These are phyloP conservation scores for Nymphalis c-album DNA, from an alignment of 2,888 invertebrate genomes.

Conservation along the genomic window DNA sequence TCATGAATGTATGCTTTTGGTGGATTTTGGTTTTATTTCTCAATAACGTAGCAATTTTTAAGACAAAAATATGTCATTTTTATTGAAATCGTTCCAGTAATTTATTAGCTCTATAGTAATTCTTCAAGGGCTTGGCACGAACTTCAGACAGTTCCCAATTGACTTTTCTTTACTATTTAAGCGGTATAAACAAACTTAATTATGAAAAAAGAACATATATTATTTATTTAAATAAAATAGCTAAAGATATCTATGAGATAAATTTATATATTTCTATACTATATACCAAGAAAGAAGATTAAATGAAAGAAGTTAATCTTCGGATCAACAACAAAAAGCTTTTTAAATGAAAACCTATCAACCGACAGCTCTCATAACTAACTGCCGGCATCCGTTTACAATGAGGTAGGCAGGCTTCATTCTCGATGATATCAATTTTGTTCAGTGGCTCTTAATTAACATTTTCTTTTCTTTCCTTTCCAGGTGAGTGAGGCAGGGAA, in stretches of 20 bases:
- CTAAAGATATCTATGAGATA: neutral
- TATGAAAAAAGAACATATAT: no score
- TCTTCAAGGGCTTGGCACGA: no score
- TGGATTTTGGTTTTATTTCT: no score
- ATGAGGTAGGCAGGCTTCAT: constrained; percentile 65
- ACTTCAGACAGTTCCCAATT: no score
- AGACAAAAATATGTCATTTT: no score
- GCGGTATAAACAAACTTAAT: no score
- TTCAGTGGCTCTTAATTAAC: constrained; percentile 80
- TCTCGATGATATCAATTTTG: constrained; percentile 76
- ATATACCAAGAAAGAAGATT: constrained; percentile 2
- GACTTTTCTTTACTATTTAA: no score
- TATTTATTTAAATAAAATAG: neutral
- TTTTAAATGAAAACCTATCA: constrained; percentile 39
- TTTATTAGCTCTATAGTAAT: no score
- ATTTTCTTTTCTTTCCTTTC: constrained; percentile 80
- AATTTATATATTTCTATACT: constrained; percentile 7
- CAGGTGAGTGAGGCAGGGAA: constrained; percentile 78
- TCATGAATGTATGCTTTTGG: no score
- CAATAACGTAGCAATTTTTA: no score
- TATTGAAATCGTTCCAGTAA: no score
- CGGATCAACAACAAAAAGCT: constrained; percentile 30
- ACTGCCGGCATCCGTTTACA: constrained; percentile 68
- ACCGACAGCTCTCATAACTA: constrained; percentile 46
- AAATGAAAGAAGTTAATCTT: constrained; percentile 32